Evolutionary conservation across 2,797 vertebrate species (phyloP).

Genomic region (Amblyraja radiata): DNA sequence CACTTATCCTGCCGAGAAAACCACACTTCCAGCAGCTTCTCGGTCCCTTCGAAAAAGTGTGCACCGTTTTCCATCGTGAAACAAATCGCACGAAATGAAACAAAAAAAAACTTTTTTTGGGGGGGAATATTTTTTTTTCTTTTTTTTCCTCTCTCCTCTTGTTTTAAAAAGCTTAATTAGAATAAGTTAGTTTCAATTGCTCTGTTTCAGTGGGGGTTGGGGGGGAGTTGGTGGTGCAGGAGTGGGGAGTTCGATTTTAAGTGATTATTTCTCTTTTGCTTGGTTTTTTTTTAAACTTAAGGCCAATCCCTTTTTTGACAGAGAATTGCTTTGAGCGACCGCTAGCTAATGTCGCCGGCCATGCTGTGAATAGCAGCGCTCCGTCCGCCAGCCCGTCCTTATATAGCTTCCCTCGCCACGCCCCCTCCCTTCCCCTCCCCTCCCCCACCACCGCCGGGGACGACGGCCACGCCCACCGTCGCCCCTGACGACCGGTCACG

Average conservation of each 20-base stretch:
- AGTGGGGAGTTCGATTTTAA: background rate
- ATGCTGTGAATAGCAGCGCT: slow-evolving; percentile 89
- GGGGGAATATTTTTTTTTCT: too few species aligned
- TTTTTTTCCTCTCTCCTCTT: background rate
- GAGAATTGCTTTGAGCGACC: slow-evolving; percentile 88
- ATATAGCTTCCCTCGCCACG: slow-evolving; percentile 53
- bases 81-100: slow-evolving; percentile 82
- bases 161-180: slow-evolving; percentile 33
- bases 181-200: slow-evolving; percentile 38
- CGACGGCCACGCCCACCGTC: slow-evolving; percentile 23
- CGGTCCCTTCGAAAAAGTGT: slow-evolving; percentile 98
- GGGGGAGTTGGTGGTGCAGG: too few species aligned
- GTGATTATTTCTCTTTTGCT: background rate
- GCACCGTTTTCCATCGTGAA: slow-evolving; percentile 90
- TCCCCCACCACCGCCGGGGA: background rate
- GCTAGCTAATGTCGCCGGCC: slow-evolving; percentile 99
- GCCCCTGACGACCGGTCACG: slow-evolving; percentile 26
- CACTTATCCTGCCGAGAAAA: slow-evolving; percentile 84
- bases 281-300: slow-evolving; percentile 75
- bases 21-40: slow-evolving; percentile 98
- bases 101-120: slow-evolving; percentile 59
- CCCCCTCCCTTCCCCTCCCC: slow-evolving; percentile 37
- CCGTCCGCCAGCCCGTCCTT: slow-evolving; percentile 47
- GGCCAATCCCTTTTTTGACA: slow-evolving; percentile 85
- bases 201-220: background rate